phyloP scores from a whole-genome alignment of 2,797 vertebrate genomes.

The Sternotherus odoratus region DNA sequence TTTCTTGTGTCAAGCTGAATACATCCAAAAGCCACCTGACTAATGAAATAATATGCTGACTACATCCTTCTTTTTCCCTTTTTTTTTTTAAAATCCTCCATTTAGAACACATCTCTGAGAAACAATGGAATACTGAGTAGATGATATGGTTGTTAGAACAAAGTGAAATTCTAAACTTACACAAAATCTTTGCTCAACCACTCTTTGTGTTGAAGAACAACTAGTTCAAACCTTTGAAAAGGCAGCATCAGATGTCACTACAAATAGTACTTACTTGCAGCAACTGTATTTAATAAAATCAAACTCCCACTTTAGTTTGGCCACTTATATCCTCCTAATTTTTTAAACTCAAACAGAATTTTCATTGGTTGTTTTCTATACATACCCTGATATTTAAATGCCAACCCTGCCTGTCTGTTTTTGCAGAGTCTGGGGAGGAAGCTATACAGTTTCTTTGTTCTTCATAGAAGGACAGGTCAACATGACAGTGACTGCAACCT shows the following conservation, averaged over 20 bases:
- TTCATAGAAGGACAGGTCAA: fast-evolving
- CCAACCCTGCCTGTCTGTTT: background rate
- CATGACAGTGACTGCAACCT: background rate
- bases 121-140: background rate
- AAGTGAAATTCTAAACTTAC: background rate
- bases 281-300: background rate
- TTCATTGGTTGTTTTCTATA: background rate
- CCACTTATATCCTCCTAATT: background rate
- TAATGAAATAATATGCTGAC: background rate
- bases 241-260: background rate
- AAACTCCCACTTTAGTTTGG: background rate
- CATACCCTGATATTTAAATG: background rate
- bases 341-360: no score
- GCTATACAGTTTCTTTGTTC: background rate
- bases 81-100: fast-evolving
- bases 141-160: background rate
- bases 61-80: fast-evolving
- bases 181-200: background rate
- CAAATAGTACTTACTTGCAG: background rate
- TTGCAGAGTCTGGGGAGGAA: background rate
- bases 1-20: background rate
- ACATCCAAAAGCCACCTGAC: background rate
- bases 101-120: background rate
- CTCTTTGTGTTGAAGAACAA: background rate
- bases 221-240: background rate